Evolutionary conservation across 2,888 invertebrate species (phyloP).

Genomic region (Formica aserva): DNA sequence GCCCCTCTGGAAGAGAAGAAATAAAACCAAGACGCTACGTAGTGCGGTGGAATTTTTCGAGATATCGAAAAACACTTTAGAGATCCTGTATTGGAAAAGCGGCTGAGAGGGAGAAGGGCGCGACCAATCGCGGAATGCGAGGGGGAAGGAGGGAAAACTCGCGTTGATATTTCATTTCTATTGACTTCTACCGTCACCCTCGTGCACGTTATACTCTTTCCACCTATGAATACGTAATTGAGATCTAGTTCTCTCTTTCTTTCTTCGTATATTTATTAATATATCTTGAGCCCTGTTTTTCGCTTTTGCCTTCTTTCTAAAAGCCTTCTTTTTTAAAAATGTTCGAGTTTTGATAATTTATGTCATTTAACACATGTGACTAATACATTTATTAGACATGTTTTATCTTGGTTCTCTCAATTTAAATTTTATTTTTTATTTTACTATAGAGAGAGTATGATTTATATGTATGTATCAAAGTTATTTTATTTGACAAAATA

Average conservation of each 20-base stretch:
- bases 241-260: constrained; percentile 65
- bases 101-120: constrained; percentile 50
- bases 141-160: constrained; percentile 57
- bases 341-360: neutral
- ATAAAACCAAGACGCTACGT: constrained; percentile 70
- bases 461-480: neutral
- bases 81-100: constrained; percentile 76
- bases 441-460: neutral
- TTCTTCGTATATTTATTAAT: constrained; percentile 25
- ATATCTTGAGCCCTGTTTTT: constrained; percentile 51
- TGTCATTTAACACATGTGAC: neutral
- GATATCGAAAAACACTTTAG: constrained; percentile 81
- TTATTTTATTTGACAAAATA: neutral
- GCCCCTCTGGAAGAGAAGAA: constrained; percentile 50
- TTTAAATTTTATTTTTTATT: neutral
- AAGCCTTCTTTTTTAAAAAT: too few relatives aligned
- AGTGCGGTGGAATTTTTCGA: constrained; percentile 74
- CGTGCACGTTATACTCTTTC: constrained; percentile 61
- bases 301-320: neutral
- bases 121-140: constrained; percentile 19
- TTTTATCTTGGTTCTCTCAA: neutral
- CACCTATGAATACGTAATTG: constrained; percentile 80
- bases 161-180: constrained; percentile 81
- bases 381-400: neutral
- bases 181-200: constrained; percentile 69